A percentile compares a stretch with the other conserved stretches of the same genome.
Conservation (phyloP, 1,140 invertebrate genomes). For the Medauroidea extradentata region DNA sequence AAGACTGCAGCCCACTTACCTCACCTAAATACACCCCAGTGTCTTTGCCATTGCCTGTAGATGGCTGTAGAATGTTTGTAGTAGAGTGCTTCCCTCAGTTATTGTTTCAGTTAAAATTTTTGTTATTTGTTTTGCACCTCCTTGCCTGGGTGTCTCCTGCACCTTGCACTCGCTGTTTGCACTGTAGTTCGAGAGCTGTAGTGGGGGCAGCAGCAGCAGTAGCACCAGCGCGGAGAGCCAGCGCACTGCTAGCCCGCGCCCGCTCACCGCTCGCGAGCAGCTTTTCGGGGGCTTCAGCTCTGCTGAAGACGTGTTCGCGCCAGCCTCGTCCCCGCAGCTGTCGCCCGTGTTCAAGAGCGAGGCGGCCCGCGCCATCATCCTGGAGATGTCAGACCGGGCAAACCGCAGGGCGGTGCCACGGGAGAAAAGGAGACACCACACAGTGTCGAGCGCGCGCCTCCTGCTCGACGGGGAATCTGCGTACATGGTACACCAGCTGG, state of each 20-base stretch:
- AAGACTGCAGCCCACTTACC: no score
- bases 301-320: conserved; percentile 17
- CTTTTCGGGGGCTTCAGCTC: conserved; percentile 38
- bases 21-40: not conserved
- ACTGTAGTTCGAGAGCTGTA: conserved; percentile 36
- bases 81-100: no score
- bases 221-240: not conserved
- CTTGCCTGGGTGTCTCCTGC: conserved; percentile 9
- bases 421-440: conserved; percentile 81
- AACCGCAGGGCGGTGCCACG: conserved; percentile 61
- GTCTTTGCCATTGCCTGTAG: not conserved
- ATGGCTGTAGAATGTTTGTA: no score
- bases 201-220: conserved; percentile 1
- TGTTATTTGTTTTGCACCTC: conserved; percentile 18
- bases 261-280: conserved; percentile 41
- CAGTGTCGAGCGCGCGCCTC: conserved; percentile 68
- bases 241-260: conserved; percentile 5
- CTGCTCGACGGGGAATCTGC: conserved; percentile 41
- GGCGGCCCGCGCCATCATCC: conserved; percentile 76
- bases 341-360: conserved; percentile 76
- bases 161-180: conserved; percentile 6
- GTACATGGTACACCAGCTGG: not conserved
- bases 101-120: conserved; percentile 14
- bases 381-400: conserved; percentile 60
- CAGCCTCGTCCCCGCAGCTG: conserved; percentile 30